Evolutionary conservation across 2,888 invertebrate species (phyloP), one percentile per base, ranked within the genome.

Genomic region (Pogonocherus hispidulus): DNA sequence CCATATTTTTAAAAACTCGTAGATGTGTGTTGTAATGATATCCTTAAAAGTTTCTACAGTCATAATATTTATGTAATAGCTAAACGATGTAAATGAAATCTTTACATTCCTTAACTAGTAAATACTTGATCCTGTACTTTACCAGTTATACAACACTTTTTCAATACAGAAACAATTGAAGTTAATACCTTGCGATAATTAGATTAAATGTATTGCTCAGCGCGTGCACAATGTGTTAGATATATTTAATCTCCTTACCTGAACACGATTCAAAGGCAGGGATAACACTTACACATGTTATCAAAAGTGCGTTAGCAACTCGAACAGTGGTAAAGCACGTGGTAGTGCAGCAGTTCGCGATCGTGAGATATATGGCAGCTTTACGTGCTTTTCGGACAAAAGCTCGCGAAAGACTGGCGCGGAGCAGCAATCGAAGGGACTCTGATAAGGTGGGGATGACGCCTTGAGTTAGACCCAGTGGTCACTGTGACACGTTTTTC

Each of bases 401-500:
- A 78, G 82, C 82, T 82, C 81, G 80, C 81, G 81, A 77, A 76
- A 77, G 79, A 84, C 84, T 84, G 83, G 81, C 69, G 81, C 69
- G 66, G 69, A 80, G 80, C 80, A 79, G 80, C 77, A 79, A 80
- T 80, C 81, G 80, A 76, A 77, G 76, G 77, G 75, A 74, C 75
- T 76, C 78, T 71, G 76, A 72, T 64, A 77, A 77, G 73, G 78
- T 78, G 80, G 81, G 80, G 80, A 79, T 79, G 80, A 80, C 81
- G 82, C 82, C 81, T 82, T 80, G 79, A 78, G 74, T 74, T 75
- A 72, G 77, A 76, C 77, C 79, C 76, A 74, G 72, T 78, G 81
- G 80, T 80, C 81, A 82, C 76, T 81, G 76, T 79, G 78, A 80
- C 81, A 81, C 75, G 76, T 79, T 79, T 79, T 78, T 77, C 73